Base-by-base conservation (phyloP, 2,113 vertebrate species). In the Vicugna pacos region DNA sequence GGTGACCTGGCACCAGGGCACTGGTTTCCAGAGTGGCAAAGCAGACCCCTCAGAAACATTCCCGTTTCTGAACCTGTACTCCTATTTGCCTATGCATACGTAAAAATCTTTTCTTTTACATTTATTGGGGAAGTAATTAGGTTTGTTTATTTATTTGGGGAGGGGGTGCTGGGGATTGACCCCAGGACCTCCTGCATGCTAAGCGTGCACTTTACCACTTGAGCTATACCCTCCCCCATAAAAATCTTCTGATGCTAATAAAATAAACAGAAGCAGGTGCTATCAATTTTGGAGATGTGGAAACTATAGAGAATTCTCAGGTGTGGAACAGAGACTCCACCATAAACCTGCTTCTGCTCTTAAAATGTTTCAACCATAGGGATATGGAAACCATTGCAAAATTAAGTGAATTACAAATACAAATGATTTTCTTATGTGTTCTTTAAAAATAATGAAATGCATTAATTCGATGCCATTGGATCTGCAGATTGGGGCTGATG, bases 321-420 rank as follows among this genome's bases (percentile, higher is more conserved):
- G 11, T 46, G 10, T 20, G 26, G 20, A 5, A 26, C 26, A 28
- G 46, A 89, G 67, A 54, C 65, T 82, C 64, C 28, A 5, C 65
- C 32, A 62, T 26, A 81, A 69, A 64, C n/a, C 15, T 67, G 35
- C n/a, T 10, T 65, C 24, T 19, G 20, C 15, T 73, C 73, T 56
- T 54, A 5, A 89, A 56, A 65, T n/a, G 16, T 28, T 82, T 76
- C 6, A 46, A 35, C 20, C 32, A 35, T 50, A 22, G 14, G 15
- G 22, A 56, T 54, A 69, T 54, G 42, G 42, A 52, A 17, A 32
- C 22, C 38, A 30, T n/a, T 82, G 52, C 38, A 42, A 70, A 48
- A 60, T 93, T 79, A 82, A 89, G n/a, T 82, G 28, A 75, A 75
- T 65, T 89, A 54, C 46, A 75, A 75, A 65, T 65, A 64, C 56